phyloP scores from a whole-genome alignment of 2,797 vertebrate genomes.

The Hoplostethus mediterraneus region DNA sequence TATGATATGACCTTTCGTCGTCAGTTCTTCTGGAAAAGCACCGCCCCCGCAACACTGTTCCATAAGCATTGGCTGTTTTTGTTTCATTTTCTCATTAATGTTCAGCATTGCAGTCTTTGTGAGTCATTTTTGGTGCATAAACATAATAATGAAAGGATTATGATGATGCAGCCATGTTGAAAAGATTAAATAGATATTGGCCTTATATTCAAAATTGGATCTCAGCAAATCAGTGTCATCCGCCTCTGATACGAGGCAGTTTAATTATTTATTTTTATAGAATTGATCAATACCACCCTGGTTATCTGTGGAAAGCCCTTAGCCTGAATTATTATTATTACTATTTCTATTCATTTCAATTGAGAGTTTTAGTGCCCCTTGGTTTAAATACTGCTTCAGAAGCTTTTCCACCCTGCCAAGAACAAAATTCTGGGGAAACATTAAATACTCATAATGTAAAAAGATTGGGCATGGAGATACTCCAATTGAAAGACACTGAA shows the following conservation, averaged over 20 bases:
- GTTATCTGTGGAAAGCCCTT: not conserved
- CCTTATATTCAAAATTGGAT: not conserved
- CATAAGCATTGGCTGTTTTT: not conserved
- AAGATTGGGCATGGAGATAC: not conserved
- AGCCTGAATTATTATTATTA: too few relatives aligned
- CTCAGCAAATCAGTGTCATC: not conserved
- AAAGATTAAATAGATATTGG: not conserved
- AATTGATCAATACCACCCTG: not conserved
- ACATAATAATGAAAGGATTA: not conserved
- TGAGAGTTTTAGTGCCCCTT: too few relatives aligned
- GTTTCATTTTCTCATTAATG: not conserved
- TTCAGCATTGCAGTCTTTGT: constrained; percentile 12
- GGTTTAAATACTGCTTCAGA: too few relatives aligned
- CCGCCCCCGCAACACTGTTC: not conserved
- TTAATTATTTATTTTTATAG: not conserved
- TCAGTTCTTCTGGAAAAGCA: not conserved
- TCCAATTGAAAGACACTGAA: too few relatives aligned
- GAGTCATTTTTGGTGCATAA: constrained; percentile 14
- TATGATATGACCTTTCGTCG: not conserved
- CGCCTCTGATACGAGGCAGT: too few relatives aligned
- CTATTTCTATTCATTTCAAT: too few relatives aligned
- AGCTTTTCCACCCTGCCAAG: too few relatives aligned
- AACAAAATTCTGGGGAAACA: too few relatives aligned
- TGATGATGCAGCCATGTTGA: not conserved
- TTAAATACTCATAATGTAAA: too few relatives aligned